Evolutionary conservation across 2,113 vertebrate genomes (phyloP).

Genomic region (Mormoops blainvillei): DNA sequence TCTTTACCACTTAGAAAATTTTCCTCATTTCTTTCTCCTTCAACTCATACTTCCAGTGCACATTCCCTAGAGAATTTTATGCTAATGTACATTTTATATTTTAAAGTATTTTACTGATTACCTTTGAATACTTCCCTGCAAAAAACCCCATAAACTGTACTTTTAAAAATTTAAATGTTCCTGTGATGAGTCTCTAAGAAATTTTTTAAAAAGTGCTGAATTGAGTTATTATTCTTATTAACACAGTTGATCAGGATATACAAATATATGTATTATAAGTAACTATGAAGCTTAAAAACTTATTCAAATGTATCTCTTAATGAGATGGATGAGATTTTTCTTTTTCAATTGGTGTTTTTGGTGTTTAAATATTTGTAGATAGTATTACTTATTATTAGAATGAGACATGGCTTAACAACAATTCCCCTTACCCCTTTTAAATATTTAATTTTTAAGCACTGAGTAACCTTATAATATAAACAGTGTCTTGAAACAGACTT

Average conservation of each 20-base stretch:
- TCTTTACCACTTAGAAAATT: neutral
- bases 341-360: neutral
- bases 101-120: neutral
- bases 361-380: constrained; percentile 19
- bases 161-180: neutral
- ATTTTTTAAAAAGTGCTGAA: neutral
- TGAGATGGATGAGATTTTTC: neutral
- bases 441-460: constrained; percentile 28
- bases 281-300: neutral
- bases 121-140: neutral
- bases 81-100: neutral
- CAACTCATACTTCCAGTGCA: neutral
- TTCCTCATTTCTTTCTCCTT: neutral
- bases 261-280: neutral
- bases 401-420: neutral
- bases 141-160: neutral
- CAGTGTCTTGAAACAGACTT: constrained; percentile 19
- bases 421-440: neutral
- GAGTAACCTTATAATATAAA: constrained; percentile 30
- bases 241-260: neutral
- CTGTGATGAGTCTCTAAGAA: neutral
- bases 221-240: constrained; percentile 13
- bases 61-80: neutral
- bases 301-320: neutral
- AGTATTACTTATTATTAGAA: constrained; percentile 12